A percentile compares a stretch with the other conserved stretches of the same genome.
Conservation (phyloP, 1,140 invertebrate genomes). For the Dinoponera quadriceps region DNA sequence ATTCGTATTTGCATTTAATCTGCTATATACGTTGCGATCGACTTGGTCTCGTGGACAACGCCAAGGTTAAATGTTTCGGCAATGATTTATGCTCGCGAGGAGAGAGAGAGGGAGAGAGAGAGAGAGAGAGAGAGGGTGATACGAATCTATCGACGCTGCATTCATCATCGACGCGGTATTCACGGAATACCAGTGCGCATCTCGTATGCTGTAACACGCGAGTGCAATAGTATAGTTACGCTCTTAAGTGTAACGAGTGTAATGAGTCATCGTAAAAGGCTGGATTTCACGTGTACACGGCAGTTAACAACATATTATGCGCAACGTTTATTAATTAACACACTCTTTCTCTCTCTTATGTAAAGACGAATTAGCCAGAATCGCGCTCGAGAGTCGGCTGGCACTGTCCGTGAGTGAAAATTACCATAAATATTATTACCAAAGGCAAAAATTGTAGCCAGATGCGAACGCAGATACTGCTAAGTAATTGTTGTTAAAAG, state of each 20-base stretch:
- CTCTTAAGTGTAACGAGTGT: neutral
- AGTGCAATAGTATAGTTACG: neutral
- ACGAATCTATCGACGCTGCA: slow-evolving; percentile 67
- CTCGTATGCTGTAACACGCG: neutral
- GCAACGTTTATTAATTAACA: too few species aligned
- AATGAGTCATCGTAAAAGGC: neutral
- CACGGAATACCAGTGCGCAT: slow-evolving; percentile 37
- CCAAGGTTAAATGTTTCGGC: slow-evolving; percentile 77
- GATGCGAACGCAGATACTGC: neutral
- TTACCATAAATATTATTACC: too few species aligned
- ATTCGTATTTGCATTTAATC: slow-evolving; percentile 34
- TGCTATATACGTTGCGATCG: neutral
- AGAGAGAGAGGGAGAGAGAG: slow-evolving; percentile 68
- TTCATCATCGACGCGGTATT: slow-evolving; percentile 69
- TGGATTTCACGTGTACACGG: too few species aligned
- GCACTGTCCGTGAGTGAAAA: too few species aligned
- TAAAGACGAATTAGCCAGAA: too few species aligned
- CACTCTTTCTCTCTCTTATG: too few species aligned
- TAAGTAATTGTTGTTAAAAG: neutral
- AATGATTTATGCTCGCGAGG: slow-evolving; percentile 75
- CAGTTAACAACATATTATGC: too few species aligned
- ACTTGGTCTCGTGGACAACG: slow-evolving; percentile 30
- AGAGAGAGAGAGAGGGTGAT: slow-evolving; percentile 72
- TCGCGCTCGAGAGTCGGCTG: too few species aligned
- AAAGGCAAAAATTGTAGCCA: neutral